Base-by-base conservation (phyloP, 2,888 invertebrate species). In the Ethmia dodecea region DNA sequence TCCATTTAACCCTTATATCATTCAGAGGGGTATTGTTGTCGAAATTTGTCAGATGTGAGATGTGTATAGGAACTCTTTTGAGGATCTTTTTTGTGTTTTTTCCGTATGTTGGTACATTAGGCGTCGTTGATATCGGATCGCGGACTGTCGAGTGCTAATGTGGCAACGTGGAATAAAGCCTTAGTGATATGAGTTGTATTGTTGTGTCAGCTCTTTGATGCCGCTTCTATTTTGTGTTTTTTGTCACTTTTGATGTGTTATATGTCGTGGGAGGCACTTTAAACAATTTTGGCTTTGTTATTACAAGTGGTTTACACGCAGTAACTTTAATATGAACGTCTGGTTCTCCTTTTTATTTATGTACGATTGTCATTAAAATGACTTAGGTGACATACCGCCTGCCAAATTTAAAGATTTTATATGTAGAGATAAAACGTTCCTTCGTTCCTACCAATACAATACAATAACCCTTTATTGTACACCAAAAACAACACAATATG, bases 41-140 rank as follows among this genome's bases (percentile, higher is more conserved):
- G 52, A 53, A 75, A 83, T 83, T 84, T 83, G 84, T 84, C 84
- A 81, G 83, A 77, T 74, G 71, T 58, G 67, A 66, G 69, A 71
- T 71, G 75, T 68, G 69, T 69, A 49, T 56, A 38, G 38, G 26
- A 33, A 45, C 46, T 51, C 58, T 57, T 55, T 46, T 43, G 55
- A 51, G 49, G 26, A 33, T 45, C 46, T 51, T 59, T 57, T 55
- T 46, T 43, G 55, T 51, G 49, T 53, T 56, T 55, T 52, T 52
- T 53, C 45, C 47, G 43, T 58, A 65, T 66, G 56, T 64, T 55
- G 67, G 62, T 63, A 63, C 71, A 71, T 72, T 74, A 74, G 64
- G 56, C 64, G 66, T 60, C 41, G 56, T 55, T 65, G 72, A 68
- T 73, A 69, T 66, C 65, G 58, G 68, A 63, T 65, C 57, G 49